A percentile compares a stretch with the other conserved stretches of the same genome.
Conservation (phyloP, 1,140 invertebrate genomes). For the Ceratosolen fusciceps region DNA sequence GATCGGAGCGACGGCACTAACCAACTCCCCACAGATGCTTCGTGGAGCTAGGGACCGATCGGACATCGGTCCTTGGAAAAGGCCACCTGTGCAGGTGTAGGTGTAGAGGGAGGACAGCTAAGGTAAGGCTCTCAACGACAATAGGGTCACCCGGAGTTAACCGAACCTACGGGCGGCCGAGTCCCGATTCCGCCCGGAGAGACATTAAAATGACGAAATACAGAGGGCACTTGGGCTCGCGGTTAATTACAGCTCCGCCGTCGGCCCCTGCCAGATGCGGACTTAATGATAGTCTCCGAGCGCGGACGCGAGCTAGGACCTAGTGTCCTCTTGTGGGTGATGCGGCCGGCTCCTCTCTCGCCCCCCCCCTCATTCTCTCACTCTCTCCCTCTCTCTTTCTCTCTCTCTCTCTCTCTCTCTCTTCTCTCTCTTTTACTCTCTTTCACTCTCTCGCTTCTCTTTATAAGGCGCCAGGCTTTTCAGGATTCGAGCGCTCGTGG, state of each 20-base stretch:
- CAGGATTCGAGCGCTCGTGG: slow-evolving; percentile 21
- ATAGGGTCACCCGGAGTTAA: slow-evolving; percentile 55
- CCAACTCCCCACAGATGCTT: no score
- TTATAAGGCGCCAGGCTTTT: slow-evolving; percentile 27
- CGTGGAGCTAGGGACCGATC: not conserved
- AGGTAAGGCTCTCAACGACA: slow-evolving; percentile 54
- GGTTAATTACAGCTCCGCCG: slow-evolving; percentile 60
- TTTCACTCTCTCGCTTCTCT: no score
- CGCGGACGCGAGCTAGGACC: slow-evolving; percentile 6
- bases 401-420: no score
- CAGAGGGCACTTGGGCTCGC: slow-evolving; percentile 54
- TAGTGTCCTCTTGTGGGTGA: slow-evolving; percentile 28
- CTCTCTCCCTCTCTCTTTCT: no score
- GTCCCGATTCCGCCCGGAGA: slow-evolving; percentile 27
- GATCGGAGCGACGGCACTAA: no score
- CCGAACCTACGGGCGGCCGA: not conserved
- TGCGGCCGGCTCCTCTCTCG: not conserved
- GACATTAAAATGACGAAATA: slow-evolving; percentile 61
- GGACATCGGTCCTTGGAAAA: slow-evolving; percentile 6
- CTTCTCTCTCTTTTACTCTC: no score
- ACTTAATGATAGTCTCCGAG: slow-evolving; percentile 43
- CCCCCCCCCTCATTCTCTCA: no score
- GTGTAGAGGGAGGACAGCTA: not conserved
- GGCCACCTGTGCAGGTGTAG: not conserved
- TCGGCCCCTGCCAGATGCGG: slow-evolving; percentile 48